Percentiles rank a stretch among this genome's conserved stretches.
These are phyloP conservation scores for Lampris incognitus DNA, from an alignment of 2,113 vertebrate species.

Conservation along the genomic window DNA sequence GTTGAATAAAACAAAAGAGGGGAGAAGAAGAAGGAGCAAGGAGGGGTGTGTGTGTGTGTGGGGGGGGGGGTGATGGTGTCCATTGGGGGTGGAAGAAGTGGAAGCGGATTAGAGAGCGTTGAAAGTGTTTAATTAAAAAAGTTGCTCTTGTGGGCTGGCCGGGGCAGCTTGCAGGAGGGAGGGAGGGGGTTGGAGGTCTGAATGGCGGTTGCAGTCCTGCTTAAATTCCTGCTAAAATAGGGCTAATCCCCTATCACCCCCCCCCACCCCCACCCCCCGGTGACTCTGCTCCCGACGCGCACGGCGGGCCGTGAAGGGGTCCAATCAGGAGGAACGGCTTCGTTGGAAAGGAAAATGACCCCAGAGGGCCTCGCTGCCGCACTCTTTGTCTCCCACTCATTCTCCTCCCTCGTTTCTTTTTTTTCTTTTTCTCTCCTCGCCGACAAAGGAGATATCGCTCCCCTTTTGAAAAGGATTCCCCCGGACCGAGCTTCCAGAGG, in stretches of 20 bases:
- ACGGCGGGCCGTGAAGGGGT: slow-evolving; percentile 70
- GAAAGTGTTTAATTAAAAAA: slow-evolving; percentile 79
- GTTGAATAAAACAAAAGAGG: slow-evolving; percentile 76
- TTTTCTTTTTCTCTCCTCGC: slow-evolving; percentile 2
- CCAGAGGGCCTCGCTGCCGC: slow-evolving; percentile 54
- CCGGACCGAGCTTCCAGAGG: slow-evolving; percentile 46
- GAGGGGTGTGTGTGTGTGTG: slow-evolving; percentile 15
- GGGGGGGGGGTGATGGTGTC: slow-evolving; percentile 49
- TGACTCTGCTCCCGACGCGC: slow-evolving; percentile 31
- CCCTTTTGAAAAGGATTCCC: slow-evolving; percentile 56
- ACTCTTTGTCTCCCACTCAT: slow-evolving; percentile 68
- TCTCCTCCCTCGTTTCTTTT: slow-evolving; percentile 47
- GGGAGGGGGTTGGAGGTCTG: slow-evolving; percentile 47
- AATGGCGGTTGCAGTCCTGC: slow-evolving; percentile 53
- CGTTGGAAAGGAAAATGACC: slow-evolving; percentile 71
- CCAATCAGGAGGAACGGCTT: slow-evolving; percentile 74
- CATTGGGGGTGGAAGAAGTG: slow-evolving; percentile 44
- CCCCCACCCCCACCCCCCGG: slow-evolving; percentile 11
- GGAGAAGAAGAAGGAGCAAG: slow-evolving; percentile 28
- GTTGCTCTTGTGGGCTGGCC: slow-evolving; percentile 62
- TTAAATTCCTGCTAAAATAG: slow-evolving; percentile 71
- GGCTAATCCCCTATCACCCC: slow-evolving; percentile 71
- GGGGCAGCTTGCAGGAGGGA: slow-evolving; percentile 31
- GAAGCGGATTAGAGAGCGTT: slow-evolving; percentile 58
- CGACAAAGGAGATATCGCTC: slow-evolving; percentile 63